Evolutionary conservation across 2,797 vertebrate genomes (phyloP).

Genomic region (Hoplostethus mediterraneus): DNA sequence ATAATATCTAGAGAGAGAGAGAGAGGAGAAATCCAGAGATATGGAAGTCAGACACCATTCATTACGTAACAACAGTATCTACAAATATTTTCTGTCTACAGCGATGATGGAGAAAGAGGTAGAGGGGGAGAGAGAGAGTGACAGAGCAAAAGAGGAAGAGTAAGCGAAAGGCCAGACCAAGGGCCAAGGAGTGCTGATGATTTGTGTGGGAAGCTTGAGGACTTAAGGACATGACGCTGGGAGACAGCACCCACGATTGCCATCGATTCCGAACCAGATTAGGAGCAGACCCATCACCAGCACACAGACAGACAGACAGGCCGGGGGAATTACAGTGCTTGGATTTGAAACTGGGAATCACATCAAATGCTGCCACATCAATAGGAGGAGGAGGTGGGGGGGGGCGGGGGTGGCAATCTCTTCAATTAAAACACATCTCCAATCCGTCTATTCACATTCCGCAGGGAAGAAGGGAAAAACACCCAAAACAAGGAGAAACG

Average conservation of each 20-base stretch:
- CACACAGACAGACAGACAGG: conserved; percentile 41
- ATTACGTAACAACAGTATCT: conserved; percentile 9
- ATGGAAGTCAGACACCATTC: conserved; percentile 28
- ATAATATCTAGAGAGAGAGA: not conserved
- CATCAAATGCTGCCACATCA: conserved; percentile 30
- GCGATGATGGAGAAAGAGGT: conserved; percentile 7
- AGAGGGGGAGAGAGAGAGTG: not conserved
- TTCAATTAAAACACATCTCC: not conserved
- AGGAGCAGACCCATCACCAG: conserved; percentile 51
- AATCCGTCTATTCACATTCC: not conserved
- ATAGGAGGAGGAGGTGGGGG: conserved; percentile 15
- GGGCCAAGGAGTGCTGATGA: conserved; percentile 31
- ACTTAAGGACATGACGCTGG: conserved; percentile 41
- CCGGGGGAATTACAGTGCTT: conserved; percentile 28
- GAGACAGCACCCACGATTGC: conserved; percentile 47
- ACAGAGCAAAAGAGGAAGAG: conserved; percentile 7
- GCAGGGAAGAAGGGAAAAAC: not conserved
- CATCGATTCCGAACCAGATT: conserved; percentile 73
- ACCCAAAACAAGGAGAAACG: not conserved
- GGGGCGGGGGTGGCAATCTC: conserved; percentile 8
- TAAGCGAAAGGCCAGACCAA: conserved; percentile 23
- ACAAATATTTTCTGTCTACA: conserved; percentile 13
- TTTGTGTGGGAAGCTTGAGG: conserved; percentile 36
- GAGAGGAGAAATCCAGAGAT: conserved; percentile 22
- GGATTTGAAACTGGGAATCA: conserved; percentile 34